Percentiles rank a stretch among this genome's conserved stretches.
These are phyloP conservation scores for Lutjanus argentimaculatus DNA, from an alignment of 2,797 vertebrate genomes.

Conservation along the genomic window DNA sequence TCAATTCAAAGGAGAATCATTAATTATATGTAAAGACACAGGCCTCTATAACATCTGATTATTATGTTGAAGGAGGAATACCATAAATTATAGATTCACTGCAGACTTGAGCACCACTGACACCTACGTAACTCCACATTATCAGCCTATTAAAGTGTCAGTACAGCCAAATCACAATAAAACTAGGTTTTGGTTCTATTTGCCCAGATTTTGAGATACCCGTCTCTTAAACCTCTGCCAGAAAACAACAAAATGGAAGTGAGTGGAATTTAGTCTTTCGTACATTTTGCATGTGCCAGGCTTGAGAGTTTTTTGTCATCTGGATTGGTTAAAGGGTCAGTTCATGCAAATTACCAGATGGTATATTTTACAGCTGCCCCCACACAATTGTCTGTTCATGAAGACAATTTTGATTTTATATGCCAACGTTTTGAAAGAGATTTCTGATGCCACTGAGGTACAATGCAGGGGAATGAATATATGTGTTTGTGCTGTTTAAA, in stretches of 20 bases:
- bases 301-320: background rate
- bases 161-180: background rate
- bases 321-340: background rate
- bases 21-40: constrained; percentile 26
- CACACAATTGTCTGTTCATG: too few relatives aligned
- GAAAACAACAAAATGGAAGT: background rate
- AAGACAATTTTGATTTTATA: background rate
- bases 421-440: background rate
- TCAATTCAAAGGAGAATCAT: constrained; percentile 29
- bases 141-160: constrained; percentile 14
- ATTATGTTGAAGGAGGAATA: constrained; percentile 14
- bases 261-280: background rate
- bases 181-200: background rate
- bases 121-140: constrained; percentile 24
- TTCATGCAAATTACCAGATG: background rate
- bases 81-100: constrained; percentile 43
- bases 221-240: background rate
- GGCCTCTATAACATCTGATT: constrained; percentile 29
- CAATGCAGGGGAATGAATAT: background rate
- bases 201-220: background rate
- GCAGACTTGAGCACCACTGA: constrained; percentile 9
- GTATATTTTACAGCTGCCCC: too few relatives aligned
- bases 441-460: background rate
- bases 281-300: background rate
- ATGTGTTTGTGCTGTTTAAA: background rate